Conservation (phyloP, 1,140 invertebrate genomes). For the Pemphigus obesinymphae region DNA sequence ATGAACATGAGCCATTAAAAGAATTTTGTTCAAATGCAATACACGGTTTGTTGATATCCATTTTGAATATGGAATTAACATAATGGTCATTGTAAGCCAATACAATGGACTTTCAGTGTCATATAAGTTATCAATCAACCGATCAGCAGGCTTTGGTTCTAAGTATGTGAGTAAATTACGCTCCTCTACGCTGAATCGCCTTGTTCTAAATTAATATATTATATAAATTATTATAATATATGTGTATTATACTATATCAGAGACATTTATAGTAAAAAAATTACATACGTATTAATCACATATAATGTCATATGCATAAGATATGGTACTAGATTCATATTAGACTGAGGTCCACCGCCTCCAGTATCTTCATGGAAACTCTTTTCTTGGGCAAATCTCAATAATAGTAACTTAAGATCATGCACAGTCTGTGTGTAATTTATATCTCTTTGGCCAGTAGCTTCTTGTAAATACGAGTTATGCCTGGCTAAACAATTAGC, state of each 20-base stretch:
- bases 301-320: conserved; percentile 92
- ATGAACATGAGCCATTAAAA: conserved; percentile 75
- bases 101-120: conserved; percentile 87
- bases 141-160: conserved; percentile 56
- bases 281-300: conserved; percentile 83
- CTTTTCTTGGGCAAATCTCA: conserved; percentile 87
- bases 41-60: conserved; percentile 65
- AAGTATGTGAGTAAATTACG: conserved; percentile 66
- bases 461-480: conserved; percentile 79
- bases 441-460: conserved; percentile 80
- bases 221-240: not conserved
- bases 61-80: conserved; percentile 66
- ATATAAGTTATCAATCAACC: conserved; percentile 74
- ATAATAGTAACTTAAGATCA: conserved; percentile 85
- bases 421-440: conserved; percentile 83
- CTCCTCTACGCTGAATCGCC: conserved; percentile 68
- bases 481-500: conserved; percentile 87
- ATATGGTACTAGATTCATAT: conserved; percentile 94
- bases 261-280: not conserved
- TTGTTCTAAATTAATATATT: conserved; percentile 58
- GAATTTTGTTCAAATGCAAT: conserved; percentile 68
- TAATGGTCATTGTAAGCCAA: conserved; percentile 72
- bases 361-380: conserved; percentile 96
- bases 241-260: not conserved
- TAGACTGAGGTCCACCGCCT: conserved; percentile 92